These are phyloP conservation scores for Scolopax mira DNA, from an alignment of 2,113 vertebrate species.

Conservation along the genomic window DNA sequence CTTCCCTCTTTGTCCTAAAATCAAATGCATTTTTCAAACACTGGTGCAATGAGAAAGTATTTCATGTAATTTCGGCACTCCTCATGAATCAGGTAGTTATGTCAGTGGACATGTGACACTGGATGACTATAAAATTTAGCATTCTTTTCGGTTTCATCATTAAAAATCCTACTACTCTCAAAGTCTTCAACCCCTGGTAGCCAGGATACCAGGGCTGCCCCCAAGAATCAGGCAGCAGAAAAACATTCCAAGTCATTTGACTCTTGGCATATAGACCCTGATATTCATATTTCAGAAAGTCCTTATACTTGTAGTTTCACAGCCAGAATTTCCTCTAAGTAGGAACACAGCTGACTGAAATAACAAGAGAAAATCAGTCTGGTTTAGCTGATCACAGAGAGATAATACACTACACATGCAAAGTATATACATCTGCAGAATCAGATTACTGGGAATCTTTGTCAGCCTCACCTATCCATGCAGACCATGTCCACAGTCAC, in stretches of 20 bases:
- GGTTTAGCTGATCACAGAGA: neutral
- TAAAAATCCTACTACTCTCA: neutral
- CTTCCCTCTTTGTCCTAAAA: neutral
- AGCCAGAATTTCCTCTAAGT: neutral
- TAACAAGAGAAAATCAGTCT: neutral
- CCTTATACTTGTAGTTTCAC: neutral
- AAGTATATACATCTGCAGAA: neutral
- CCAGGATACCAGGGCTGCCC: neutral
- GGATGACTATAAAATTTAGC: neutral
- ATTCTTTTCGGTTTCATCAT: neutral
- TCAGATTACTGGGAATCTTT: neutral
- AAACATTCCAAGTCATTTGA: neutral
- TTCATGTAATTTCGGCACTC: neutral
- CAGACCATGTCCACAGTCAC: neutral
- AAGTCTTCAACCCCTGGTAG: neutral
- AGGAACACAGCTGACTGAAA: neutral
- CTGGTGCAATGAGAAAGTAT: neutral
- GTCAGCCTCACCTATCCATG: neutral
- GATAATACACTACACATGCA: neutral
- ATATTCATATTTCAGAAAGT: neutral
- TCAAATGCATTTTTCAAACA: neutral
- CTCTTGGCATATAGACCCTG: neutral
- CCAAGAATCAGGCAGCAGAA: neutral
- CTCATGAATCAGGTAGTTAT: neutral
- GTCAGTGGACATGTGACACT: neutral